Evolutionary conservation across 2,113 vertebrate genomes (phyloP), one percentile per base, ranked within the genome.

Genomic region (Reinhardtius hippoglossoides): DNA sequence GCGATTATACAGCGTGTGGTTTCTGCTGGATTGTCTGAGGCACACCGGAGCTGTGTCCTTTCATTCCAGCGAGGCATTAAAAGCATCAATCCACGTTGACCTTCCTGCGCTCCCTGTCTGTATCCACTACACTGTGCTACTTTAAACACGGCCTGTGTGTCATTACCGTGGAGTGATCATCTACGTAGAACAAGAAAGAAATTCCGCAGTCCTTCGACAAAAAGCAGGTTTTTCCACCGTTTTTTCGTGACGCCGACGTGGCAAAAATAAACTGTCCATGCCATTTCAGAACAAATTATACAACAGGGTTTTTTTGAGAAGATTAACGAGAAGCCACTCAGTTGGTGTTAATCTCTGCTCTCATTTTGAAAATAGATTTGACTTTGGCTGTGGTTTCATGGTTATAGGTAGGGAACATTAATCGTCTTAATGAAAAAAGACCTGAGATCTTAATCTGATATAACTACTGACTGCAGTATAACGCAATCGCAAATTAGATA

Each of bases 341-440:
- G 68, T 10, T 37, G 15, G 2, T 64, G 4, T 77, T 35, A 71
- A 37, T 52, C 60, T 57, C 50, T 15, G 44, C 59, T 13, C n/a
- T 46, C 15, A 27, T 5, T 50, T 65, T 9, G 67, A 10, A 56
- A 27, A 24, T 46, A 7, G 15, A 78, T 15, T 15, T 21, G 64
- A 55, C 55, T 66, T 50, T 63, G 50, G 44, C 59, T 62, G 3
- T 35, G 56, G 50, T 74, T 66, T 86, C 61, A 48, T 46, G 7
- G 58, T 8, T 46, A 15, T 26, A 40, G 14, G 10, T 1, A 44
- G 5, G 35, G 67, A 70, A 80, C 9, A 24, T 46, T 57, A 70
- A 77, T 70, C n/a, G 1, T 9, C 35, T 48, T 60, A 74, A 50
- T 74, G 24, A 12, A 42, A 21, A 59, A 63, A 66, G 5, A 42